Evolutionary conservation across 2,797 vertebrate genomes (phyloP).

Genomic region (Chlorospingus flavigularis): DNA sequence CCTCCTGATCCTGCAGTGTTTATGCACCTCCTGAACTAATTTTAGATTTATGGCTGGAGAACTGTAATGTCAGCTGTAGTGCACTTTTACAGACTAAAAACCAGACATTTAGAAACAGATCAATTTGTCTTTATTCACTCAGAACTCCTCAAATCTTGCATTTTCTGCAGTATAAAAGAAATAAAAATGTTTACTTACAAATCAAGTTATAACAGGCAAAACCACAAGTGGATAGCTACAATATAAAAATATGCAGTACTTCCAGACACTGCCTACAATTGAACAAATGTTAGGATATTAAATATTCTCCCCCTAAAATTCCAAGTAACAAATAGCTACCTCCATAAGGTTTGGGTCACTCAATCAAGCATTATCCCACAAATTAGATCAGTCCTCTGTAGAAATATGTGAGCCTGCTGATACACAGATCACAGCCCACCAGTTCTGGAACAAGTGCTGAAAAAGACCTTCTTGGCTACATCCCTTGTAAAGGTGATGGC

Average conservation of each 20-base stretch:
- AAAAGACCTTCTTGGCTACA: not conserved
- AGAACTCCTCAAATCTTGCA: not conserved
- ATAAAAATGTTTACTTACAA: constrained; percentile 26
- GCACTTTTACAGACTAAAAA: not conserved
- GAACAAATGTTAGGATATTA: not conserved
- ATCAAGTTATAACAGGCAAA: not conserved
- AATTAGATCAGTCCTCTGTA: not conserved
- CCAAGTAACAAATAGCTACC: not conserved
- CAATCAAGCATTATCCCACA: not conserved
- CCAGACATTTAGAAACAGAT: not conserved
- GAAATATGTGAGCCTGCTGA: not conserved
- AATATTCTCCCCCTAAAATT: not conserved
- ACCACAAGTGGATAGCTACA: not conserved
- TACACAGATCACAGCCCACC: not conserved
- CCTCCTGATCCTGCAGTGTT: not conserved
- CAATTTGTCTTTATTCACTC: constrained; percentile 32
- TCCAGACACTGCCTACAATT: not conserved
- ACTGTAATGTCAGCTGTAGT: not conserved
- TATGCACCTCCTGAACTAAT: not conserved
- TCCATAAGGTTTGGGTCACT: not conserved
- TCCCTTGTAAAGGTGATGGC: not conserved
- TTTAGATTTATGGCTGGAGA: not conserved
- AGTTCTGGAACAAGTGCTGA: not conserved
- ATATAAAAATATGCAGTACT: constrained; percentile 26
- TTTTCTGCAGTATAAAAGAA: constrained; percentile 46